phyloP scores from a whole-genome alignment of 2,888 invertebrate species.

The Cephalotes varians region DNA sequence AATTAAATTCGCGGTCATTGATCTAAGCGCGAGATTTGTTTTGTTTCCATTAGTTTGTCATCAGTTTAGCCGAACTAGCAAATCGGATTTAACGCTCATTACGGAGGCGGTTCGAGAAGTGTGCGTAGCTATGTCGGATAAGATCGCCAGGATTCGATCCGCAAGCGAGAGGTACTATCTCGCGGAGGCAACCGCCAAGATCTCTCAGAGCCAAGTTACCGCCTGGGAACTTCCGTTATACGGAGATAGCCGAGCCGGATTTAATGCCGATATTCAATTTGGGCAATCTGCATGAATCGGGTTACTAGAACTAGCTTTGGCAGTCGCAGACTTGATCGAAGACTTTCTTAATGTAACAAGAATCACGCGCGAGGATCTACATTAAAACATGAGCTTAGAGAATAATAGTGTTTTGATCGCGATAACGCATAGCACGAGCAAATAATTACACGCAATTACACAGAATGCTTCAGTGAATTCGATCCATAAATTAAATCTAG shows the following conservation, averaged over 20 bases:
- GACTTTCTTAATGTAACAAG: slow-evolving; percentile 26
- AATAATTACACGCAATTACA: too few relatives aligned
- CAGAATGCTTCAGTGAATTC: not conserved
- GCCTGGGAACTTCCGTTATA: slow-evolving; percentile 63
- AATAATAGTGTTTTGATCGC: not conserved
- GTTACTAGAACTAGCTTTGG: slow-evolving; percentile 43
- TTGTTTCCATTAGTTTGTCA: slow-evolving; percentile 62
- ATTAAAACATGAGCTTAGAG: not conserved
- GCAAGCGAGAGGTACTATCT: slow-evolving; percentile 36
- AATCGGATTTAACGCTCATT: slow-evolving; percentile 49
- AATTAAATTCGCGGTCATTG: slow-evolving; percentile 16
- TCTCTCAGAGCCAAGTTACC: slow-evolving; percentile 65
- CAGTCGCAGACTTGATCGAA: slow-evolving; percentile 38
- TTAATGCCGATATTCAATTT: slow-evolving; percentile 74
- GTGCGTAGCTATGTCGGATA: slow-evolving; percentile 39
- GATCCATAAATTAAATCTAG: not conserved
- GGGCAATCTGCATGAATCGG: slow-evolving; percentile 72
- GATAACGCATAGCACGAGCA: not conserved
- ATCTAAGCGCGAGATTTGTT: slow-evolving; percentile 45
- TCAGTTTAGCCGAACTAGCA: slow-evolving; percentile 47
- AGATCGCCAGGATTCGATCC: slow-evolving; percentile 60
- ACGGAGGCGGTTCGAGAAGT: not conserved
- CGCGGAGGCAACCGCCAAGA: slow-evolving; percentile 41
- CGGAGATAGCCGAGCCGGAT: slow-evolving; percentile 57
- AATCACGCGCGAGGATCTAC: not conserved